phyloP scores from a whole-genome alignment of 2,888 invertebrate species.

The Onthophagus sagittarius region DNA sequence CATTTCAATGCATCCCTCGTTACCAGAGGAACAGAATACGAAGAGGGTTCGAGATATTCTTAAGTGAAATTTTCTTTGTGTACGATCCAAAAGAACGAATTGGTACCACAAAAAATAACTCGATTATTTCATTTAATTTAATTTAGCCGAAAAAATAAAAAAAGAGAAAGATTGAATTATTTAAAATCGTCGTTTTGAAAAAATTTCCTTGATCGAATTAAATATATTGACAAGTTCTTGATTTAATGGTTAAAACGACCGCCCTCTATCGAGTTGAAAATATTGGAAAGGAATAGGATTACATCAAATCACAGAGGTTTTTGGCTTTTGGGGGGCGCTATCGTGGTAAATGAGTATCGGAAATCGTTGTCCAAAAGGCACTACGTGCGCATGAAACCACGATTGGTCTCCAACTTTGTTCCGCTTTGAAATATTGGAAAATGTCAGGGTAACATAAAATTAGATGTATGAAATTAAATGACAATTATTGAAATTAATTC shows the following conservation, averaged over 20 bases:
- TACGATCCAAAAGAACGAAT: too few species aligned
- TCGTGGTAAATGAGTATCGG: neutral
- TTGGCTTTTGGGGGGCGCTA: neutral
- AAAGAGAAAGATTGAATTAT: neutral
- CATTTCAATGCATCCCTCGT: conserved; percentile 2
- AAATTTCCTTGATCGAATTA: too few species aligned
- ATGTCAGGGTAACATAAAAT: conserved; percentile 4
- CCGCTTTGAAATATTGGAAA: conserved; percentile 3
- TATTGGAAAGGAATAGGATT: conserved; percentile 11
- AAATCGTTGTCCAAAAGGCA: conserved; percentile 10
- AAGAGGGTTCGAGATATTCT: neutral
- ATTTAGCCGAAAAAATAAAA: neutral
- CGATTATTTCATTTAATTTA: neutral
- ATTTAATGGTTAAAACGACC: neutral
- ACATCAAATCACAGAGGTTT: neutral
- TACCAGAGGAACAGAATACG: conserved; percentile 5
- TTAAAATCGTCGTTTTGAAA: too few species aligned
- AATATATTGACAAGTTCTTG: neutral
- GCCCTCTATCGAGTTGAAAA: conserved; percentile 6
- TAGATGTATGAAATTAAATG: too few species aligned
- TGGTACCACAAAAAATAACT: neutral
- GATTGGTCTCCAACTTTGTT: neutral
- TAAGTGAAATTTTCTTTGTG: neutral
- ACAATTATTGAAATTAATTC: too few species aligned
- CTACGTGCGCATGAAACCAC: neutral